phyloP scores from a whole-genome alignment of 1,140 invertebrate species.

The Ostrea denselamellosa region DNA sequence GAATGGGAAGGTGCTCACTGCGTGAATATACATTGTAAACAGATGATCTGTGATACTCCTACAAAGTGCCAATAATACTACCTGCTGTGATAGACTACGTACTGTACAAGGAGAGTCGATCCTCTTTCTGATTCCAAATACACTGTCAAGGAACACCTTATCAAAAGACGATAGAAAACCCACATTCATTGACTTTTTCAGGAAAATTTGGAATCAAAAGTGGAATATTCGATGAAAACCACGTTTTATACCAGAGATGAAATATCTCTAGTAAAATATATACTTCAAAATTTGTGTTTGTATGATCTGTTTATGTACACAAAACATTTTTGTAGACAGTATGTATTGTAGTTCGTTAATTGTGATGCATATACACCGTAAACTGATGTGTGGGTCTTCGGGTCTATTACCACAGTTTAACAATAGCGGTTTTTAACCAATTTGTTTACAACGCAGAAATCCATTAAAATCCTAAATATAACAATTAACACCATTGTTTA shows the following conservation, averaged over 20 bases:
- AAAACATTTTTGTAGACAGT: background rate
- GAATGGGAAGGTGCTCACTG: background rate
- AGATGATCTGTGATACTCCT: background rate
- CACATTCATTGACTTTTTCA: background rate
- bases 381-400: background rate
- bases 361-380: background rate
- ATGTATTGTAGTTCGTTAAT: background rate
- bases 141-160: background rate
- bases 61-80: conserved; percentile 2
- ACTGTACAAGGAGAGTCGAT: background rate
- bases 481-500: background rate
- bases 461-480: conserved; percentile 6
- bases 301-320: background rate
- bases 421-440: background rate
- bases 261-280: background rate
- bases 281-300: background rate
- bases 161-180: background rate
- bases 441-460: conserved; percentile 18
- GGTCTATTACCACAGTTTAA: background rate
- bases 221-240: background rate
- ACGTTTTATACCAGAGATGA: background rate
- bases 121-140: background rate
- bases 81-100: background rate
- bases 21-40: conserved; percentile 1
- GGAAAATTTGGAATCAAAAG: background rate